These are phyloP conservation scores for Stenurella melanura DNA, from an alignment of 2,888 invertebrate genomes.

Conservation along the genomic window DNA sequence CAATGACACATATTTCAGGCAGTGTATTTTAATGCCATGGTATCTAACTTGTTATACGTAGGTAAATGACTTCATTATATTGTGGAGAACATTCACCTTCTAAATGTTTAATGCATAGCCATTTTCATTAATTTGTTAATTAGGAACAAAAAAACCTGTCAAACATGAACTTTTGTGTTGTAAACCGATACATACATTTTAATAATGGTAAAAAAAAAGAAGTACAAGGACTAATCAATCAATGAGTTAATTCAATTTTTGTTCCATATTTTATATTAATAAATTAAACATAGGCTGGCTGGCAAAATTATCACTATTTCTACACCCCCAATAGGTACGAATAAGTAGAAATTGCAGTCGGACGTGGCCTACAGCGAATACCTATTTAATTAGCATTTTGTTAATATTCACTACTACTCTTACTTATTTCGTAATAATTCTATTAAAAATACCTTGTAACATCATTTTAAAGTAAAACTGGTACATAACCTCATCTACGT, in stretches of 20 bases:
- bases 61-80: neutral
- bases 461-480: no score
- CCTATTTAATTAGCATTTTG: no score
- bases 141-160: slow-evolving; percentile 5
- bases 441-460: no score
- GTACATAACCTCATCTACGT: no score
- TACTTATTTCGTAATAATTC: no score
- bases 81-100: neutral
- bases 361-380: no score
- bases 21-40: neutral
- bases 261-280: neutral
- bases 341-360: no score
- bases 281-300: neutral
- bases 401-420: no score
- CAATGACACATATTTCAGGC: neutral
- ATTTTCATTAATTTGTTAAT: slow-evolving; percentile 7
- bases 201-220: neutral
- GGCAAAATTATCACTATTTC: no score
- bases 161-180: neutral
- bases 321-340: no score
- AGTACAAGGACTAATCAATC: neutral
- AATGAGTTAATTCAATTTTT: neutral
- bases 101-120: neutral
- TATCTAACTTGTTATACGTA: neutral
- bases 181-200: neutral